phyloP scores from a whole-genome alignment of 2,888 invertebrate genomes.

The Melipona beecheii region DNA sequence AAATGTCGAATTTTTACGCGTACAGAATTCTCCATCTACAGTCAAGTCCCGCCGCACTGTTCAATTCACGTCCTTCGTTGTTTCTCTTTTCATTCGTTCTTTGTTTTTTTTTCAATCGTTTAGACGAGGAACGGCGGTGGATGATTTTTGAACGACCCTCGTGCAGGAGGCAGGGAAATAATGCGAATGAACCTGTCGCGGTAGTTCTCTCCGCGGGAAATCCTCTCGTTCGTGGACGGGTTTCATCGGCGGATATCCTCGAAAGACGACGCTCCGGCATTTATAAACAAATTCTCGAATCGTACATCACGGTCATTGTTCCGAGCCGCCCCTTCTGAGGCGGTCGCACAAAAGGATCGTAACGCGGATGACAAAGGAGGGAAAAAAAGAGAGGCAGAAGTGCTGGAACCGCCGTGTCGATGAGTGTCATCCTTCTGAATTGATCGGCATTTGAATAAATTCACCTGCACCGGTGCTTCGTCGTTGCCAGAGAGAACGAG shows the following conservation, averaged over 20 bases:
- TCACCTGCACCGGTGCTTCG: slow-evolving; percentile 76
- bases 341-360: slow-evolving; percentile 62
- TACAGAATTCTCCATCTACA: neutral
- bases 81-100: neutral
- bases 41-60: neutral
- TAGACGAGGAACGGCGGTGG: neutral
- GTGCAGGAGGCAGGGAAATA: slow-evolving; percentile 26
- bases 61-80: neutral
- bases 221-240: slow-evolving; percentile 44
- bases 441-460: slow-evolving; percentile 82
- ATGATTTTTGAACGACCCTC: slow-evolving; percentile 54
- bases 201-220: slow-evolving; percentile 41
- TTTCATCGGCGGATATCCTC: slow-evolving; percentile 59
- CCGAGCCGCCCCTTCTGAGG: slow-evolving; percentile 61
- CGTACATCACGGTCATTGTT: slow-evolving; percentile 80
- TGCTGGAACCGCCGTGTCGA: slow-evolving; percentile 72
- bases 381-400: slow-evolving; percentile 53
- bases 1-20: slow-evolving; percentile 1
- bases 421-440: slow-evolving; percentile 73
- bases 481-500: slow-evolving; percentile 20
- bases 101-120: neutral
- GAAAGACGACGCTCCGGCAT: slow-evolving; percentile 69
- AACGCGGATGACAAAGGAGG: slow-evolving; percentile 65
- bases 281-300: slow-evolving; percentile 82
- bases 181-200: slow-evolving; percentile 63